Conservation (phyloP, 64 coral and sea anemone species). For the Actinia equina region DNA sequence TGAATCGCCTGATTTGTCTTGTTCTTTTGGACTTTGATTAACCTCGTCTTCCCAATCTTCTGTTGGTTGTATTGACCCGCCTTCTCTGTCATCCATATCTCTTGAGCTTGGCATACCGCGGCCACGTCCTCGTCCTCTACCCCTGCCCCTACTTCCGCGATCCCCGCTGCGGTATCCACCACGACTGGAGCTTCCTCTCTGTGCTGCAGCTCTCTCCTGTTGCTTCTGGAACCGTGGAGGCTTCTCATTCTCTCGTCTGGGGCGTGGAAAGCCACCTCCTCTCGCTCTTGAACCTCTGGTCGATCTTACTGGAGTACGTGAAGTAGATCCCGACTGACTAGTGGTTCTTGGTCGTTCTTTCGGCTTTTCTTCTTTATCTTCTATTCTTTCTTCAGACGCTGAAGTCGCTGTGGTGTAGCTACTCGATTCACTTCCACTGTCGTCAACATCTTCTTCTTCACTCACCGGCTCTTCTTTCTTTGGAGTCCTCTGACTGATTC, state of each 20-base stretch:
- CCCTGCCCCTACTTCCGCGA: slow-evolving; percentile 56
- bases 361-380: slow-evolving; percentile 41
- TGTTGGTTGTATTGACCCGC: slow-evolving; percentile 49
- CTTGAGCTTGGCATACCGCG: slow-evolving; percentile 19
- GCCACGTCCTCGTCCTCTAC: slow-evolving; percentile 67
- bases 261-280: slow-evolving; percentile 46
- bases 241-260: slow-evolving; percentile 62
- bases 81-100: slow-evolving; percentile 16
- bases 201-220: slow-evolving; percentile 69
- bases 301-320: slow-evolving; percentile 11
- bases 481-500: slow-evolving; percentile 46
- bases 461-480: slow-evolving; percentile 47
- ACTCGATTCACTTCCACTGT: slow-evolving; percentile 75
- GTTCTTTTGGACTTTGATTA: slow-evolving; percentile 28
- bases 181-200: slow-evolving; percentile 25
- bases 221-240: slow-evolving; percentile 96
- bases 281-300: slow-evolving; percentile 38
- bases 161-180: slow-evolving; percentile 38
- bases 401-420: slow-evolving; percentile 94
- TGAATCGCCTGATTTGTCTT: slow-evolving; percentile 29
- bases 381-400: slow-evolving; percentile 82
- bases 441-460: slow-evolving; percentile 41
- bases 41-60: slow-evolving; percentile 88
- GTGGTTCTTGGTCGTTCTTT: slow-evolving; percentile 19
- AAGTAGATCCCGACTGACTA: not conserved